Percentiles rank a stretch among this genome's conserved stretches.
Conservation (phyloP, 2,888 invertebrate genomes). For the Agrochola litura region DNA sequence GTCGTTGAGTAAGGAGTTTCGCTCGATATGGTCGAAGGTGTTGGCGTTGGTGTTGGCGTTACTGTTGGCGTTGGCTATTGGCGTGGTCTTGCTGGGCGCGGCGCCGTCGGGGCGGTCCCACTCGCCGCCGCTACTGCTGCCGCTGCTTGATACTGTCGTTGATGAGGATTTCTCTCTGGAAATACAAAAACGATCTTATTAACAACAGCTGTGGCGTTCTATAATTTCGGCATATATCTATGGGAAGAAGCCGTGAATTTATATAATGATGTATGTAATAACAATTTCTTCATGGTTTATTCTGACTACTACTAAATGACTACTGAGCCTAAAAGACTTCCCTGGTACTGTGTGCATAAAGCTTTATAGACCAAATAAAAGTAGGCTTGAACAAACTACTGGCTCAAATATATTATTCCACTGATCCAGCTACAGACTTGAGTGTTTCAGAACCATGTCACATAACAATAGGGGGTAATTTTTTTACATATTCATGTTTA, state of each 20-base stretch:
- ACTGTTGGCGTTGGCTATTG: constrained; percentile 69
- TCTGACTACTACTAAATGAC: not conserved
- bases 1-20: constrained; percentile 92
- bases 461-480: not conserved
- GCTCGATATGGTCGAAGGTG: constrained; percentile 92
- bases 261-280: not conserved
- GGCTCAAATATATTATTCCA: not conserved
- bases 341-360: not conserved
- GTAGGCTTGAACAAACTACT: not conserved
- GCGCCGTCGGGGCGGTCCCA: constrained; percentile 84
- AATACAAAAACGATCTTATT: not conserved
- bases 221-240: no score
- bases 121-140: constrained; percentile 83
- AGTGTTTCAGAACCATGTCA: not conserved
- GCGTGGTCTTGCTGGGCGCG: constrained; percentile 71
- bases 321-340: not conserved
- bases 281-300: not conserved
- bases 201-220: not conserved
- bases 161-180: constrained; percentile 81
- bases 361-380: not conserved
- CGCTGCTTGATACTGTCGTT: constrained; percentile 76
- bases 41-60: constrained; percentile 68
- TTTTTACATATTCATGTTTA: not conserved
- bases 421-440: not conserved
- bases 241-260: no score